Evolutionary conservation across 2,888 invertebrate genomes (phyloP).

Genomic region (Pemphredon lugubris): DNA sequence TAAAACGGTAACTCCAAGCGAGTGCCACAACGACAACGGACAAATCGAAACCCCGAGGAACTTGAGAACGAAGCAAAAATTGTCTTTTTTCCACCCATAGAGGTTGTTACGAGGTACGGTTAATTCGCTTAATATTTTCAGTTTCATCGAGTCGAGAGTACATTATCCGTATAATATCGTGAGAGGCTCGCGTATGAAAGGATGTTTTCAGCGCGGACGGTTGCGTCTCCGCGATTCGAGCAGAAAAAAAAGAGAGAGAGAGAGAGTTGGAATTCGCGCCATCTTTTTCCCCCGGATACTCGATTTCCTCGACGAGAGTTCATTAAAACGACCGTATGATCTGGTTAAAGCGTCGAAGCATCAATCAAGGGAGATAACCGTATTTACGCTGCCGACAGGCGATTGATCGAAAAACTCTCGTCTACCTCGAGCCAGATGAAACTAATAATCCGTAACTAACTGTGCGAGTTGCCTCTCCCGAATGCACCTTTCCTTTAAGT

Average conservation of each 20-base stretch:
- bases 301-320: conserved; percentile 49
- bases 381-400: conserved; percentile 45
- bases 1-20: no score
- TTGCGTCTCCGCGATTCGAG: no score
- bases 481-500: not conserved
- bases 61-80: no score
- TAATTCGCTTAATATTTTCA: no score
- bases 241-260: not conserved
- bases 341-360: conserved; percentile 47
- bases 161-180: no score
- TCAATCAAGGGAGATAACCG: conserved; percentile 47
- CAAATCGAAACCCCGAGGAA: no score
- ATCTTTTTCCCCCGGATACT: conserved; percentile 28
- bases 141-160: no score
- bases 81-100: no score
- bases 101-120: no score
- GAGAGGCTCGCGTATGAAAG: no score
- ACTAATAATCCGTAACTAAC: conserved; percentile 36
- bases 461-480: not conserved
- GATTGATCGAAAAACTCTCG: conserved; percentile 44
- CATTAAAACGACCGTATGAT: conserved; percentile 54
- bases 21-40: no score
- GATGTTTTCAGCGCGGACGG: no score
- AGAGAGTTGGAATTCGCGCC: conserved; percentile 21
- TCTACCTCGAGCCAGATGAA: conserved; percentile 22